Conservation (phyloP, 2,888 invertebrate species). For the Matsumyia berberina region DNA sequence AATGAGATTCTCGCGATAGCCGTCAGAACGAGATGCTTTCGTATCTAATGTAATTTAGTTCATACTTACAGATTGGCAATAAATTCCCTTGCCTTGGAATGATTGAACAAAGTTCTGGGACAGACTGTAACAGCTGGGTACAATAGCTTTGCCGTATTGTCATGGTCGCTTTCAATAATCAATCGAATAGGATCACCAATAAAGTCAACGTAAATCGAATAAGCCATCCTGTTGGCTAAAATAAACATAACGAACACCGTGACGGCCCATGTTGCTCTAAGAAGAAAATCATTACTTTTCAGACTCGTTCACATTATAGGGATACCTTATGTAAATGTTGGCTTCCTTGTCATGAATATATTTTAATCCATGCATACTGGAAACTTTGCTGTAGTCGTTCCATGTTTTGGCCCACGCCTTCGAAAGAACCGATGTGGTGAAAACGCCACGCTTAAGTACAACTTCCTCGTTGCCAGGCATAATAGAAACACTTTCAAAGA, state of each 20-base stretch:
- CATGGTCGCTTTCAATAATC: slow-evolving; percentile 85
- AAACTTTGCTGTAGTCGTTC: slow-evolving; percentile 80
- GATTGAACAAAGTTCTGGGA: slow-evolving; percentile 80
- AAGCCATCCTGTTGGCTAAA: slow-evolving; percentile 84
- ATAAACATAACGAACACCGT: slow-evolving; percentile 82
- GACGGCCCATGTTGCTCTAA: slow-evolving; percentile 85
- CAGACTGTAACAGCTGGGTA: slow-evolving; percentile 86
- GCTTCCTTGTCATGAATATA: slow-evolving; percentile 81
- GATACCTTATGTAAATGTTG: slow-evolving; percentile 80
- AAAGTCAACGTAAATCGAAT: slow-evolving; percentile 85
- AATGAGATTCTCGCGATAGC: too few species aligned
- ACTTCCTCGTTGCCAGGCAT: background rate
- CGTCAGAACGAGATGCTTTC: too few species aligned
- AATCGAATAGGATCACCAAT: slow-evolving; percentile 86
- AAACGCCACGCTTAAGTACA: background rate
- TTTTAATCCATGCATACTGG: slow-evolving; percentile 82
- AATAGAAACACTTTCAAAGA: background rate
- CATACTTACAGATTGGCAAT: slow-evolving; percentile 6
- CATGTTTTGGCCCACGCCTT: slow-evolving; percentile 78
- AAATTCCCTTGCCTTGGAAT: slow-evolving; percentile 80
- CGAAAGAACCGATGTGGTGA: background rate
- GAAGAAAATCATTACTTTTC: background rate
- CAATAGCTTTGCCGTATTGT: slow-evolving; percentile 83
- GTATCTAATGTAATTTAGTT: background rate
- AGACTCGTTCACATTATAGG: too few species aligned